Evolutionary conservation across 2,113 vertebrate species (phyloP).

Genomic region (Pedionomus torquatus): DNA sequence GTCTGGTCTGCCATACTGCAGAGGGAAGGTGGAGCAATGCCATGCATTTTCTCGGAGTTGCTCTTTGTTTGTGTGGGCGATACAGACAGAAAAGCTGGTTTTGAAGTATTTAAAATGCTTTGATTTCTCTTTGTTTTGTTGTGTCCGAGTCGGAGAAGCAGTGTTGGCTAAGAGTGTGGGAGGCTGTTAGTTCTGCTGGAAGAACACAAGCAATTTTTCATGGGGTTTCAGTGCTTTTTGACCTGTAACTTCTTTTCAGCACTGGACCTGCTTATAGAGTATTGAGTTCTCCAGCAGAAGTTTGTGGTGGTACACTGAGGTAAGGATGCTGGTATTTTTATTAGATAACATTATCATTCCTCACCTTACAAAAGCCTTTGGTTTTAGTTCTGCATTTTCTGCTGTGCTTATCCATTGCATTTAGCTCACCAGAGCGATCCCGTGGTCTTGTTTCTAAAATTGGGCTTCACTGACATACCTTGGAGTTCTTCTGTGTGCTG

Average conservation of each 20-base stretch:
- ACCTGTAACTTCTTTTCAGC: background rate
- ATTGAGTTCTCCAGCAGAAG: background rate
- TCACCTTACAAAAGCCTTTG: background rate
- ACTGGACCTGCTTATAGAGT: background rate
- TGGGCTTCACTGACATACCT: background rate
- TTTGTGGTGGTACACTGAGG: background rate
- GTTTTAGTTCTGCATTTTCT: background rate
- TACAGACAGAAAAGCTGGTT: background rate
- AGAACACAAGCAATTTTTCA: background rate
- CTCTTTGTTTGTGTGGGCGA: background rate
- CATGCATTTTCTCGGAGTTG: accelerated
- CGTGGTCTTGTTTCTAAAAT: background rate
- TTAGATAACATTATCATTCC: background rate
- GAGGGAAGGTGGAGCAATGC: background rate
- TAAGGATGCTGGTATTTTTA: background rate
- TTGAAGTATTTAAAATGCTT: background rate
- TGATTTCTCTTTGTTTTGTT: background rate
- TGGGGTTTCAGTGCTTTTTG: background rate
- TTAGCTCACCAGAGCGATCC: background rate
- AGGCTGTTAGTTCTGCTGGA: background rate
- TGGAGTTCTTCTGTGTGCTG: background rate
- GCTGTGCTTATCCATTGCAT: background rate
- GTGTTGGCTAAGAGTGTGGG: background rate
- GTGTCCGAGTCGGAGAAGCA: background rate
- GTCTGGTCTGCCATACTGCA: accelerated